phyloP scores from a whole-genome alignment of 2,113 vertebrate genomes.

The Psophia crepitans region DNA sequence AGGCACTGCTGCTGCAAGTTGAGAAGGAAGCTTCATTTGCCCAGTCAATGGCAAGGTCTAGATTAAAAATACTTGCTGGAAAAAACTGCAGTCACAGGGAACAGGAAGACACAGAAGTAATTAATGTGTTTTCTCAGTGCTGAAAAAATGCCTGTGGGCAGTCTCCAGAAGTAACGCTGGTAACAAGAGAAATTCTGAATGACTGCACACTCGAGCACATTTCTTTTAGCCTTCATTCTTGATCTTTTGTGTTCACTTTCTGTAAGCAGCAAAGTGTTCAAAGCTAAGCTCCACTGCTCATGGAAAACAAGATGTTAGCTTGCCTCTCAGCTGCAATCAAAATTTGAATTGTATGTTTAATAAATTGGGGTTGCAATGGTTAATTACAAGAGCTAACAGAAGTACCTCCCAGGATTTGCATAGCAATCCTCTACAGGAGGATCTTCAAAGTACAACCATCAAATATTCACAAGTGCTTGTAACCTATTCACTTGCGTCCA shows the following conservation, averaged over 20 bases:
- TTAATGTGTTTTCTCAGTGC: neutral
- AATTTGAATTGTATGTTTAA: slow-evolving; percentile 43
- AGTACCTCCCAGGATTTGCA: slow-evolving; percentile 41
- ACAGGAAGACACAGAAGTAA: neutral
- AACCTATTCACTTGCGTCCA: slow-evolving; percentile 34
- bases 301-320: slow-evolving; percentile 3
- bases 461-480: slow-evolving; percentile 52
- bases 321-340: slow-evolving; percentile 6
- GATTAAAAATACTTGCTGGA: neutral
- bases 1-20: neutral
- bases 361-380: neutral
- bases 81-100: neutral
- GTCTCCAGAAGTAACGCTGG: neutral
- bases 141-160: neutral
- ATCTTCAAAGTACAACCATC: slow-evolving; percentile 5
- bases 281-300: neutral
- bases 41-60: neutral
- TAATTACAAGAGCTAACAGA: slow-evolving; percentile 41
- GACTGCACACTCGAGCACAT: neutral
- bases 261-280: slow-evolving; percentile 20
- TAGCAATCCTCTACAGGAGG: neutral
- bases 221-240: slow-evolving; percentile 4
- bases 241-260: neutral
- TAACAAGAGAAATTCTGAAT: neutral
- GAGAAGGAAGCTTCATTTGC: neutral